Percentiles rank a stretch among this genome's conserved stretches.
Evolutionary conservation across 2,888 invertebrate species (phyloP).

Genomic region (Agrochola circellaris): DNA sequence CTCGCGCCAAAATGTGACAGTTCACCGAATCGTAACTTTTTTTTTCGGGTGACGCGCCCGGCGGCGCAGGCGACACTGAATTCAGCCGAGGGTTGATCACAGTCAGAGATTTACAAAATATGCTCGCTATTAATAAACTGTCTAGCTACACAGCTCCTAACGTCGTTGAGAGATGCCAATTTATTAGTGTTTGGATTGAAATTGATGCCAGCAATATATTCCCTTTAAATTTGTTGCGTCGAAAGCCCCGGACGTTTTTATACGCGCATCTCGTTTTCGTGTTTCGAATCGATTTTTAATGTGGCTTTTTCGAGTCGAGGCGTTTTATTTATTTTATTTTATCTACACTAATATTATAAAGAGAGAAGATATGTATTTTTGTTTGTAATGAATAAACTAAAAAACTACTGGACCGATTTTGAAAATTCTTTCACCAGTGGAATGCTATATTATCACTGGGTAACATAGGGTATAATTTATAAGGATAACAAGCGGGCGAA

Average conservation of each 20-base stretch:
- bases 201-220: slow-evolving; percentile 89
- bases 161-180: slow-evolving; percentile 88
- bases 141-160: slow-evolving; percentile 79
- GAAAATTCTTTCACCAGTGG: too few relatives aligned
- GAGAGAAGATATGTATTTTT: too few relatives aligned
- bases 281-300: slow-evolving; percentile 77
- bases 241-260: slow-evolving; percentile 87
- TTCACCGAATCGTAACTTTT: slow-evolving; percentile 72
- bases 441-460: too few relatives aligned
- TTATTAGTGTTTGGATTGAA: slow-evolving; percentile 90
- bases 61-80: slow-evolving; percentile 84
- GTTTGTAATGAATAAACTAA: too few relatives aligned
- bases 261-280: slow-evolving; percentile 79
- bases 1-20: slow-evolving; percentile 71
- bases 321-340: slow-evolving; percentile 41
- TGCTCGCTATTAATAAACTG: slow-evolving; percentile 88
- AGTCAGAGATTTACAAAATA: slow-evolving; percentile 87
- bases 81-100: slow-evolving; percentile 83
- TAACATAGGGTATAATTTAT: too few relatives aligned
- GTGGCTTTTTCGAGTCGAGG: slow-evolving; percentile 54
- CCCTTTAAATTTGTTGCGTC: slow-evolving; percentile 87
- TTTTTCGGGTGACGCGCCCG: slow-evolving; percentile 83
- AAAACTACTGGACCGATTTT: too few relatives aligned
- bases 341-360: too few relatives aligned
- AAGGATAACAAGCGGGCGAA: too few relatives aligned